These are phyloP conservation scores for Lepus townsendii DNA, from an alignment of 2,797 vertebrate species.

Conservation along the genomic window DNA sequence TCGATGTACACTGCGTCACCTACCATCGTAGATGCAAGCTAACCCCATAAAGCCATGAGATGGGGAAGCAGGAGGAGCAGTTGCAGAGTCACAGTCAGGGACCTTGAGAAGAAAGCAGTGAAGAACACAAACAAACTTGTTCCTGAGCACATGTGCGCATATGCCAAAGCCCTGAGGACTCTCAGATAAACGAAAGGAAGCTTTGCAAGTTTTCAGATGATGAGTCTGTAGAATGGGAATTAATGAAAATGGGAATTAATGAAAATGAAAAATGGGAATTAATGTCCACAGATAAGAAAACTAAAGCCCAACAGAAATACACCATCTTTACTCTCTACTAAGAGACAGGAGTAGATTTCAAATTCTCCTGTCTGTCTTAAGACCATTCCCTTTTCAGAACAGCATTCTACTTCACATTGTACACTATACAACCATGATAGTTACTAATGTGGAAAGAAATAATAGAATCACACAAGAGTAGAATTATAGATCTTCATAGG, in stretches of 20 bases:
- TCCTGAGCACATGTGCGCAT: too few species aligned
- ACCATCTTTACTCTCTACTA: background rate
- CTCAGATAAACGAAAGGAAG: background rate
- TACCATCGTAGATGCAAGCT: too few species aligned
- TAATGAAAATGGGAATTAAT: background rate
- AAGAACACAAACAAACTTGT: background rate
- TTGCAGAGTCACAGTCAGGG: background rate
- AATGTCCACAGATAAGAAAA: background rate
- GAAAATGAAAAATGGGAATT: background rate
- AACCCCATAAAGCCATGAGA: background rate
- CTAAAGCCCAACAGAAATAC: background rate
- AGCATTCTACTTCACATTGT: background rate
- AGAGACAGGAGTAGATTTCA: background rate
- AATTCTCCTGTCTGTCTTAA: background rate
- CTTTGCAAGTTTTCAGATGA: background rate
- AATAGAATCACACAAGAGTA: background rate
- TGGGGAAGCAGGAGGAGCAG: fast-evolving
- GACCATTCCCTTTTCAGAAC: background rate
- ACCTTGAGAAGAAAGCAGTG: background rate
- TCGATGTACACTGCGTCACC: background rate
- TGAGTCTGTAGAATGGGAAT: background rate
- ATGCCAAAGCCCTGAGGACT: background rate
- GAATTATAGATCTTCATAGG: background rate
- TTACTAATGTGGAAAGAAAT: background rate
- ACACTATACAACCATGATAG: background rate